Base-by-base conservation (phyloP, 2,797 vertebrate species). In the Pteronotus mesoamericanus region DNA sequence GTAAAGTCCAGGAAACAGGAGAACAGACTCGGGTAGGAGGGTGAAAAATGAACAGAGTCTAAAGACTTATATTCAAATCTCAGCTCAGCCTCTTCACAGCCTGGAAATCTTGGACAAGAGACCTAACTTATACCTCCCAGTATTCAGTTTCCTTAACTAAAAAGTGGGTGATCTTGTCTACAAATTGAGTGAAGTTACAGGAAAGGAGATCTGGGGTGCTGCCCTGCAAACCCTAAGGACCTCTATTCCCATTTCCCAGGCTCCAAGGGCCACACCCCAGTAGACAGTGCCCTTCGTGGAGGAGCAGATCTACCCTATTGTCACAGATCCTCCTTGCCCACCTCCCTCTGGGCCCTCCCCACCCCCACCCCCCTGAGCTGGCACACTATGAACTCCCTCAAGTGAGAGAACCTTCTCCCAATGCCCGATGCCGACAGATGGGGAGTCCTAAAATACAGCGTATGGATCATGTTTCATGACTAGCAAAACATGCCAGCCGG, bases 401-500 rank as follows among this genome's bases (percentile, higher is more conserved):
- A 93, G 89, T 93, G 94, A 91, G 94, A 91, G 94, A 91, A 59
- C 53, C 75, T 82, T 96, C 85, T 68, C 84, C 64, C 61, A 6
- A 66, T 61, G 96, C 94, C 22, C 48, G 2, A 84, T 55, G 96
- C 90, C 6, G 97, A 97, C 98, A 98, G 98, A 98, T 98, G 98
- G 98, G 96, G 97, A 98, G 97, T 92, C 97, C 97, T 98, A 98
- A 98, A 98, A 98, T 98, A 97, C 92, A 98, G 97, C 66, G 94
- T 93, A 97, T 96, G 98, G 98, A 98, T 98, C 98, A 89, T 98
- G 98, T 98, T 98, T 98, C 98, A 97, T 98, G 98, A 98, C 98
- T 98, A 98, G 98, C 97, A 96, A 96, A 98, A 98, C 97, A 98
- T 87, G 97, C 97, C 97, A 98, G 98, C 97, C 97, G 97, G 98